These are phyloP conservation scores for Mus caroli DNA, from an alignment of 2,797 vertebrate species.

Conservation along the genomic window DNA sequence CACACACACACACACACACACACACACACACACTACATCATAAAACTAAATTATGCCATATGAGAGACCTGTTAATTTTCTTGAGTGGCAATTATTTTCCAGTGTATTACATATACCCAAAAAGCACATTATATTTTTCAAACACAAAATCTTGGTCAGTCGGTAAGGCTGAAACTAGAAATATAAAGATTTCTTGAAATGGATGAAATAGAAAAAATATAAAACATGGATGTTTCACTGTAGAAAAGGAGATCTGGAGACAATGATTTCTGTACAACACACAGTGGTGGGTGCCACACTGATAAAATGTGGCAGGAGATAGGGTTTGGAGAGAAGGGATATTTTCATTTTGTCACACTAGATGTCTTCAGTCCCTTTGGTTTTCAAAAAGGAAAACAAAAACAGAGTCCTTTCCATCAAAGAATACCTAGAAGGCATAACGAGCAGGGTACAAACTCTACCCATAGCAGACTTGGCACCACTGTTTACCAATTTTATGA, in stretches of 20 bases:
- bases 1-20: not conserved
- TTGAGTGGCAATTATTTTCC: not conserved
- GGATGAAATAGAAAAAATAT: not conserved
- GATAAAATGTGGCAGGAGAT: not conserved
- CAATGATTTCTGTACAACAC: not conserved
- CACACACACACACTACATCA: not conserved
- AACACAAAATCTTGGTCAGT: not conserved
- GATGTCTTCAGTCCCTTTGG: not conserved
- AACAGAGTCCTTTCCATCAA: not conserved
- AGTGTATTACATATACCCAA: not conserved
- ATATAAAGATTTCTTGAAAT: not conserved
- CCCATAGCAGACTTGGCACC: not conserved
- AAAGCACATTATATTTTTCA: not conserved
- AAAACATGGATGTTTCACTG: not conserved
- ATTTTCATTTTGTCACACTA: slow-evolving; percentile 6
- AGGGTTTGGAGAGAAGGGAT: not conserved
- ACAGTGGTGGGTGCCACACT: not conserved
- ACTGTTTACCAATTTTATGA: not conserved
- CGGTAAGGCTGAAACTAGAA: not conserved
- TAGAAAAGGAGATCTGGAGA: not conserved
- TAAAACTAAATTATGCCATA: not conserved
- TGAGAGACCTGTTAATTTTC: not conserved
- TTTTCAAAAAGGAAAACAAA: not conserved
- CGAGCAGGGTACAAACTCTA: not conserved
- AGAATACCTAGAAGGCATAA: not conserved